Conservation (phyloP, 2,888 invertebrate species). For the Tuta absoluta region DNA sequence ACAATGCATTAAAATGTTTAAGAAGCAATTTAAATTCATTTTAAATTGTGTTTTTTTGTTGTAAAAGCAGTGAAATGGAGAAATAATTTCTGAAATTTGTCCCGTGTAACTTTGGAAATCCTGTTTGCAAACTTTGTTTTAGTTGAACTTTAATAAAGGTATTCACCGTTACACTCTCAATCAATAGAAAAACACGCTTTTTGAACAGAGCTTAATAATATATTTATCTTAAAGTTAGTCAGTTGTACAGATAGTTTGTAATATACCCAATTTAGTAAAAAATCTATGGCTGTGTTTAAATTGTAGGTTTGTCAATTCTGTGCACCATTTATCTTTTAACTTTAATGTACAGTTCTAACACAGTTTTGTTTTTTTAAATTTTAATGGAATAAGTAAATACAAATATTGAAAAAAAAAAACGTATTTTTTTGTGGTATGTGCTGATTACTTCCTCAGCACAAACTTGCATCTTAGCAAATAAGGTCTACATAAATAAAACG, state of each 20-base stretch:
- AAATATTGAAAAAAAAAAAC: constrained; percentile 52
- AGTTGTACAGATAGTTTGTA: constrained; percentile 45
- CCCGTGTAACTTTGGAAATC: background rate
- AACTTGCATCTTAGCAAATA: no score
- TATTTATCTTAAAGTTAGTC: constrained; percentile 47
- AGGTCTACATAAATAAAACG: no score
- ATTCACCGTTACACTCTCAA: background rate
- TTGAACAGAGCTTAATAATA: constrained; percentile 33
- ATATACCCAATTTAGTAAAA: constrained; percentile 52
- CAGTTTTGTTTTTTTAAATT: constrained; percentile 63
- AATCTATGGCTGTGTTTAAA: constrained; percentile 81
- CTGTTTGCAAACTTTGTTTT: background rate
- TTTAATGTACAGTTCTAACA: constrained; percentile 68
- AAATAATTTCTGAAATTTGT: background rate
- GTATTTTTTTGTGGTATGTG: background rate
- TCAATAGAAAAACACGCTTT: background rate
- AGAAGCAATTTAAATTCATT: background rate
- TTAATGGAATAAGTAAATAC: constrained; percentile 76
- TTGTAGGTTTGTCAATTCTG: constrained; percentile 79
- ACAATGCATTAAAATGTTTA: no score
- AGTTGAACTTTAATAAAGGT: background rate
- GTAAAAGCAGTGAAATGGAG: no score
- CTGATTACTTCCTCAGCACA: no score
- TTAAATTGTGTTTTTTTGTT: constrained; percentile 3
- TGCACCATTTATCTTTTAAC: constrained; percentile 75